Conservation (phyloP, 2,797 vertebrate species). For the Craterocephalus amniculus region DNA sequence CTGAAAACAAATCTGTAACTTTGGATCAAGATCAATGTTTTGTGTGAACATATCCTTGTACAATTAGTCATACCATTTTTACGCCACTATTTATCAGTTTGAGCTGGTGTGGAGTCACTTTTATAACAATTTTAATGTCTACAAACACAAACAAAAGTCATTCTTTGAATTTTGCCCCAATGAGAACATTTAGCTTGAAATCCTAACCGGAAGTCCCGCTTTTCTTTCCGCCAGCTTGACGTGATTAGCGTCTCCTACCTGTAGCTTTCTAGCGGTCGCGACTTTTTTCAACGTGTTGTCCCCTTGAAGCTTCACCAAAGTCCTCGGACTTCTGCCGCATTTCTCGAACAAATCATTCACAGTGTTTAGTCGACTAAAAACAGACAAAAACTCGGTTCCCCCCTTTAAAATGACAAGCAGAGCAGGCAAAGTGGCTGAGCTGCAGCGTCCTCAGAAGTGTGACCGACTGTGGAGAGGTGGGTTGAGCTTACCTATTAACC, state of each 20-base stretch:
- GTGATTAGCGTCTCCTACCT: conserved; percentile 55
- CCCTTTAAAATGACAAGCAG: background rate
- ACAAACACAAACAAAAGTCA: too few species aligned
- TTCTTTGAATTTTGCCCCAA: too few species aligned
- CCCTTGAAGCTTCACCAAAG: background rate
- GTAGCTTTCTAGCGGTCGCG: conserved; percentile 37
- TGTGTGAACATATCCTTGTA: too few species aligned
- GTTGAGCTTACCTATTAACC: conserved; percentile 60
- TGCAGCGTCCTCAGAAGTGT: conserved; percentile 21
- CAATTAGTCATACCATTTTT: too few species aligned
- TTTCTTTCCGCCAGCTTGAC: background rate
- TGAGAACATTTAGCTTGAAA: conserved; percentile 35
- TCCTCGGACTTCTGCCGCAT: conserved; percentile 9
- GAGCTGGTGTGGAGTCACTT: too few species aligned
- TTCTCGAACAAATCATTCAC: background rate
- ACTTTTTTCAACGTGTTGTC: conserved; percentile 19
- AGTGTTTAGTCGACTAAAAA: background rate
- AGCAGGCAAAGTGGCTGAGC: conserved; percentile 20
- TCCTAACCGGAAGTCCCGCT: background rate
- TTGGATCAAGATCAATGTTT: too few species aligned
- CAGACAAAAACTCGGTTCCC: fast-evolving
- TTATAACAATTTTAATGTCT: too few species aligned
- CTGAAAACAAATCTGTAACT: too few species aligned
- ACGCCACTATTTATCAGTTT: too few species aligned
- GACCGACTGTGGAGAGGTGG: conserved; percentile 41